Base-by-base conservation (phyloP, 2,113 vertebrate species). In the Cercocebus atys region DNA sequence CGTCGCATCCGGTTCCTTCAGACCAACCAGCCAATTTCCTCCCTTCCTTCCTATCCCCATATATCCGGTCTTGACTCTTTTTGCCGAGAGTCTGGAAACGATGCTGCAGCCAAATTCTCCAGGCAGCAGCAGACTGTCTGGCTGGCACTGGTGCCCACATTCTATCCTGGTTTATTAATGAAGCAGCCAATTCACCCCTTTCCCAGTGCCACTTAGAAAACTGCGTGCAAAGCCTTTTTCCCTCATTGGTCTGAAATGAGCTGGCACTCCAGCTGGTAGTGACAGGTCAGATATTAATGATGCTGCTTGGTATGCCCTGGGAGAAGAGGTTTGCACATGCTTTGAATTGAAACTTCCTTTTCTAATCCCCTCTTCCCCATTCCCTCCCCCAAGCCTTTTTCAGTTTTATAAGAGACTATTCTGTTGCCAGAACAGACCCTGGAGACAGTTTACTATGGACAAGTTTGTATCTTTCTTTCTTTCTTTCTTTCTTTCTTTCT, bases 41-140 rank as follows among this genome's bases (percentile, higher is more conserved):
- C 18, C 43, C 81, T 91, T 90, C 88, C 85, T 82, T 94, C 93
- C 97, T 85, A 64, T 80, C 35, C 81, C 47, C 32, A 47, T 64
- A 75, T 64, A 95, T 76, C 84, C 8, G 0, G 64, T 83, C 64
- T 90, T 68, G 50, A 5, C 35, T 45, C 40, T 30, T 75, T 88
- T 35, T 80, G 59, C 68, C 90, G 32, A 47, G 25, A 90, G 35
- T 27, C 17, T 50, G 64, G 52, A n/a, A 64, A 50, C 6, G 38
- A 40, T 38, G 43, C 7, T 23, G 45, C 59, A 73, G 81, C 78
- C 94, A 43, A 7, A 61, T 73, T 73, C 91, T 75, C 66, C 66
- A 59, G 55, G 59, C 52, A 11, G 87, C 66, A 59, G 76, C 86
- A 35, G 88, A 45, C 59, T 35, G 30, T 32, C 82, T 79, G 82